Evolutionary conservation across 2,888 invertebrate genomes (phyloP).

Genomic region (Diarsia brunnea): DNA sequence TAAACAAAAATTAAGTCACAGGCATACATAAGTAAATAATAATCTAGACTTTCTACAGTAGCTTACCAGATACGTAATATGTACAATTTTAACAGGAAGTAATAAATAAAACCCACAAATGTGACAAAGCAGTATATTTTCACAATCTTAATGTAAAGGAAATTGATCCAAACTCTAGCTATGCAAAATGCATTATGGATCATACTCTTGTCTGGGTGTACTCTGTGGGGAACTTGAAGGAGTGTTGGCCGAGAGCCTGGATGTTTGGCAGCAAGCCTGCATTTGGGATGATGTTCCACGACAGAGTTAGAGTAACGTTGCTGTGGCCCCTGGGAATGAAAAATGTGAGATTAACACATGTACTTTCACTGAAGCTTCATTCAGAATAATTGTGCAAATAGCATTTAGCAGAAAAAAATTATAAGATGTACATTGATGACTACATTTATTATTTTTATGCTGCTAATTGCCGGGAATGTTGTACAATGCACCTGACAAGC

Average conservation of each 20-base stretch:
- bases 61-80: conserved; percentile 21
- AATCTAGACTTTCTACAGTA: conserved; percentile 16
- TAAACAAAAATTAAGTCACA: conserved; percentile 17
- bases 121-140: conserved; percentile 75
- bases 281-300: conserved; percentile 99
- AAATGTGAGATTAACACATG: conserved; percentile 40
- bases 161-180: conserved; percentile 56
- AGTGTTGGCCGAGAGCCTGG: conserved; percentile 95
- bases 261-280: conserved; percentile 98
- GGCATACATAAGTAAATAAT: conserved; percentile 7
- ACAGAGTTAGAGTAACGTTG: conserved; percentile 98
- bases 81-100: conserved; percentile 42
- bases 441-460: too few species aligned
- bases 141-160: conserved; percentile 74
- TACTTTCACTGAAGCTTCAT: not conserved
- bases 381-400: too few species aligned
- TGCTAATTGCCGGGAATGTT: not conserved
- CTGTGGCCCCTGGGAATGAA: conserved; percentile 94
- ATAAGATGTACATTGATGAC: too few species aligned
- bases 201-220: conserved; percentile 93
- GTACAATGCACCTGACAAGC: not conserved
- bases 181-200: conserved; percentile 73
- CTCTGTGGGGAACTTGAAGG: conserved; percentile 97
- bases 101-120: conserved; percentile 70
- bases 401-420: too few species aligned